These are phyloP conservation scores for Ornithorhynchus anatinus DNA, from an alignment of 2,113 vertebrate genomes.

Conservation along the genomic window DNA sequence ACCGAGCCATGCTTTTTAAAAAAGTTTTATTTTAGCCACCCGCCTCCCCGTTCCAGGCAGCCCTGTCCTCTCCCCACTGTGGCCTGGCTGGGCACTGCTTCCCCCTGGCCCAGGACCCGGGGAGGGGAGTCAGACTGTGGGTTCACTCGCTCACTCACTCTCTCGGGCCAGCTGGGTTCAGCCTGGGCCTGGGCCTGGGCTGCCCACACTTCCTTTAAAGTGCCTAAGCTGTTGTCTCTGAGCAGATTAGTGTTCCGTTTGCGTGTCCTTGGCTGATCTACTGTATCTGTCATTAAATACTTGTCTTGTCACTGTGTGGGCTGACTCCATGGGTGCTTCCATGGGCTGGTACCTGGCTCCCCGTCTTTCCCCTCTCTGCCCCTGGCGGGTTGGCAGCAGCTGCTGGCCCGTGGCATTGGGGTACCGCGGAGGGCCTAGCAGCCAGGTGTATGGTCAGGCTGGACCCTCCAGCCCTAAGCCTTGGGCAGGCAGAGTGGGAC, in stretches of 20 bases:
- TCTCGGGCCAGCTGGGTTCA: not conserved
- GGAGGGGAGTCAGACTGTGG: not conserved
- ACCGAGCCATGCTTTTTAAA: constrained; percentile 45
- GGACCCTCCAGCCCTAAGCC: too few species aligned
- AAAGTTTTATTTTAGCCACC: not conserved
- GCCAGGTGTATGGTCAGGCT: too few species aligned
- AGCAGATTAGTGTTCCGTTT: not conserved
- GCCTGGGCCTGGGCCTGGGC: not conserved
- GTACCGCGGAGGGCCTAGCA: too few species aligned
- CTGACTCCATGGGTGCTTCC: too few species aligned
- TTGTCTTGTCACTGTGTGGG: constrained; percentile 2
- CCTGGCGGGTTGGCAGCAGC: too few species aligned
- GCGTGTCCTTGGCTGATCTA: constrained; percentile 10
- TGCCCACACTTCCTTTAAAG: not conserved
- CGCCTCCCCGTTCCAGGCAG: not conserved
- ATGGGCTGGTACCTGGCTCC: too few species aligned
- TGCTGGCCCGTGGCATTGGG: too few species aligned
- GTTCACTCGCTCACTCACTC: too few species aligned
- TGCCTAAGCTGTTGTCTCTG: constrained; percentile 13
- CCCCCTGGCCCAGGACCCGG: not conserved
- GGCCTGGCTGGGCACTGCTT: not conserved
- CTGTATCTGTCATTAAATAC: constrained; percentile 34
- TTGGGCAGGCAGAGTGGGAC: too few species aligned
- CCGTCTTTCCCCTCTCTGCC: too few species aligned
- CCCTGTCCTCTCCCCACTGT: not conserved